Evolutionary conservation across 2,888 invertebrate species (phyloP).

Genomic region (Margaritifera margaritifera): DNA sequence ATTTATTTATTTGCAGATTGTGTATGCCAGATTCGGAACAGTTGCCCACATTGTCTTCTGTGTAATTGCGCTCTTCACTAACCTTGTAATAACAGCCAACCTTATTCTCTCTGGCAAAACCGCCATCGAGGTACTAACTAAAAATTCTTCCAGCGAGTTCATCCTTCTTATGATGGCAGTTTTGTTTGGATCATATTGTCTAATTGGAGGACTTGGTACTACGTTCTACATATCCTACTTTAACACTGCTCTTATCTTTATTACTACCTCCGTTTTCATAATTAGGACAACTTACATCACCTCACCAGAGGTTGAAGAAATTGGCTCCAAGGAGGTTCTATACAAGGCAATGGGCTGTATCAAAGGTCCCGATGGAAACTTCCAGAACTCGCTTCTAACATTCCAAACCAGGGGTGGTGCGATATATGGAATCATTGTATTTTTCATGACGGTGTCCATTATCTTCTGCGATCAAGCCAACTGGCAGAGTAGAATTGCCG

Average conservation of each 20-base stretch:
- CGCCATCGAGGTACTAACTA: conserved; percentile 41
- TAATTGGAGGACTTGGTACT: conserved; percentile 56
- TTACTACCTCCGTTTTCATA: conserved; percentile 45
- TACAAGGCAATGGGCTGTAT: conserved; percentile 52
- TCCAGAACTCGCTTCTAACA: conserved; percentile 51
- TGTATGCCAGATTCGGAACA: conserved; percentile 37
- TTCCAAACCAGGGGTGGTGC: conserved; percentile 55
- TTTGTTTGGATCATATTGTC: conserved; percentile 50
- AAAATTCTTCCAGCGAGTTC: conserved; percentile 52
- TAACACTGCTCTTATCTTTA: conserved; percentile 54
- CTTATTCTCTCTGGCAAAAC: conserved; percentile 49
- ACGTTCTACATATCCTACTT: conserved; percentile 65
- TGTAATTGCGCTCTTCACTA: conserved; percentile 52
- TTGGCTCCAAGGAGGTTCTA: conserved; percentile 39
- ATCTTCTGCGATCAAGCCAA: conserved; percentile 64
- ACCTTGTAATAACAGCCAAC: conserved; percentile 47
- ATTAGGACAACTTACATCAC: conserved; percentile 40
- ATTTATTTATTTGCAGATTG: too few species aligned
- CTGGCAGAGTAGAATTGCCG: conserved; percentile 69
- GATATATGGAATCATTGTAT: conserved; percentile 52
- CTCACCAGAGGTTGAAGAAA: conserved; percentile 29
- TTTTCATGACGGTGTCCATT: conserved; percentile 49
- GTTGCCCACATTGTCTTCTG: conserved; percentile 54
- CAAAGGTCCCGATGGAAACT: conserved; percentile 49
- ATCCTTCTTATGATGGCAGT: conserved; percentile 52